Evolutionary conservation across 2,113 vertebrate genomes (phyloP), one percentile per base, ranked within the genome.

Genomic region (Urocitellus parryii): DNA sequence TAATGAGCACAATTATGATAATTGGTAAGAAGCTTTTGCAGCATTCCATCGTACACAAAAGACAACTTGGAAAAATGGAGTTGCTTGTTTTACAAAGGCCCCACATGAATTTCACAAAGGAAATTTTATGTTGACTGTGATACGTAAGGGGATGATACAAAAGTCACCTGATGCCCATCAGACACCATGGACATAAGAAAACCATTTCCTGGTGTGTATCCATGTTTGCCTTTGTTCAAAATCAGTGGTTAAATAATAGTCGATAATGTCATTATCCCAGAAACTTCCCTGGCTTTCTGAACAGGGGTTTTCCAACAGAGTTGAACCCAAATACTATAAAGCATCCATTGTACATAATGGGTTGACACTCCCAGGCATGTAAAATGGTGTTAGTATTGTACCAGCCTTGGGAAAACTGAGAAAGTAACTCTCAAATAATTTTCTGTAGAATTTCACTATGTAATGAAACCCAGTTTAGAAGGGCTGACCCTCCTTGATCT

Each of bases 1-100:
- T 96, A 96, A 97, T 97, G 89, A 96, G 63, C 82, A 92, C 81
- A 98, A 97, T 92, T 94, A 95, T 61, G 97, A 97, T 94, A 95
- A 97, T 96, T 96, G 97, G 58, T 97, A 83, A 97, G 93, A 80
- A 95, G 91, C 88, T 25, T 48, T 93, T 96, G 77, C 79, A 91
- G 34, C 72, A 92, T 97, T 96, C 90, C 74, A 93, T 25, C 97
- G 67, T 18, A 97, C 76, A 97, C 76, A 95, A 97, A 87, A 98
- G 96, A 96, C 51, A 97, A 88, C 0, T 25, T 65, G 67, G 48
- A 92, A 94, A 95, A 96, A 97, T 80, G 74, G 96, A 97, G 98
- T 76, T 72, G 79, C 53, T 68, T 90, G 89, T 92, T 79, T 32
- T 11, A 0, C 8, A 27, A 10, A 90, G 74, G 25, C 56, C 86